Evolutionary conservation across 2,888 invertebrate species (phyloP).

Genomic region (Selenia dentaria): DNA sequence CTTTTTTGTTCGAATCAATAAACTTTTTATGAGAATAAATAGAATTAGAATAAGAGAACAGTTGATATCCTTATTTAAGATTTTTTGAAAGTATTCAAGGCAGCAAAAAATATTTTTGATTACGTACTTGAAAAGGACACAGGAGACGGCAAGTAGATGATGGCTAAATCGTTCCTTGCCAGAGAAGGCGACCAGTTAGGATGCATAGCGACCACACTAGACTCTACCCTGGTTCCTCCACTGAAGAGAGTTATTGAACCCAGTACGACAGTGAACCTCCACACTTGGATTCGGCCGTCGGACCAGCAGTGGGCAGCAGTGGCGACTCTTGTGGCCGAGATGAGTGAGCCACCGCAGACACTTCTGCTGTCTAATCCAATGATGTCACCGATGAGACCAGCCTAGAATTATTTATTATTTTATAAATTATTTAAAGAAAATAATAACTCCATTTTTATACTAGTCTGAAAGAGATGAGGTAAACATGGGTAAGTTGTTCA

Average conservation of each 20-base stretch:
- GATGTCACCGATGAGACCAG: constrained; percentile 41
- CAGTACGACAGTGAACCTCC: constrained; percentile 53
- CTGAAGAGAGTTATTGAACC: constrained; percentile 52
- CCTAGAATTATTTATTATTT: constrained; percentile 36
- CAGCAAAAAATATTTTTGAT: no score
- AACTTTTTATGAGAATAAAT: no score
- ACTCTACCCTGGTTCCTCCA: constrained; percentile 53
- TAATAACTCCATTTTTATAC: no score
- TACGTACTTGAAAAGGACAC: constrained; percentile 46
- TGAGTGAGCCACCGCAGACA: constrained; percentile 59
- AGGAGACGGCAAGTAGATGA: constrained; percentile 44
- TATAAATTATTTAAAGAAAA: no score
- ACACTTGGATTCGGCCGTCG: constrained; percentile 54
- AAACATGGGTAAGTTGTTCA: no score
- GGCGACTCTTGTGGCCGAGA: constrained; percentile 40
- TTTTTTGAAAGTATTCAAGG: no score
- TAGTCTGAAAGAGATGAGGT: no score
- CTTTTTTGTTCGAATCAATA: no score
- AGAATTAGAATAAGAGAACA: no score
- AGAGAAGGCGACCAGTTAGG: constrained; percentile 46
- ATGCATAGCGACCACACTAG: constrained; percentile 47
- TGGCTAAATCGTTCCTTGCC: constrained; percentile 54
- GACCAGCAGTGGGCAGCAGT: constrained; percentile 64
- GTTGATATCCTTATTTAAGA: no score
- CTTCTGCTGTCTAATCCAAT: constrained; percentile 31